Base-by-base conservation (phyloP, 2,888 invertebrate genomes). In the Megamerina dolium region DNA sequence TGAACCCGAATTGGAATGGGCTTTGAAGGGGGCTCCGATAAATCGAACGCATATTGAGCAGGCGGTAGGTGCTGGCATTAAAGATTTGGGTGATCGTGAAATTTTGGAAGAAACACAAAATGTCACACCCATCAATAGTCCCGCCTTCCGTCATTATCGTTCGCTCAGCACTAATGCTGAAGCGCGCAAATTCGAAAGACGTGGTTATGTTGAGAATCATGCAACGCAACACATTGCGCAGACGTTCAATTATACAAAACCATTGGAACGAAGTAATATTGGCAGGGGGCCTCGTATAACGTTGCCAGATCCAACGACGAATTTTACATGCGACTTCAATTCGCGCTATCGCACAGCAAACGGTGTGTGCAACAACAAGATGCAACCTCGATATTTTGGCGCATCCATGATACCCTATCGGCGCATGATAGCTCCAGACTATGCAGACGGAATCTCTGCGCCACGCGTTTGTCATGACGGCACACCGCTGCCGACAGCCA, bases 331-430 rank as follows among this genome's bases (percentile, higher is more conserved):
- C 44, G 54, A 62, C 9, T 63, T 64, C 19, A 63, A 63, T 45
- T 68, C 72, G 16, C 79, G 75, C 54, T 90, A 83, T 63, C 73
- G 90, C 14, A 75, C 75, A 1, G 74, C 78, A 27, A 82, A 87
- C 54, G 91, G 90, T 0, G 77, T 78, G 3, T 91, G 91, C 64
- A 91, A 91, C 63, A 87, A 85, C 64, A 64, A 81, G 45, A 56
- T 73, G 8, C 72, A 84, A 52, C 80, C 83, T 0, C 63, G 74
- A n/a, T 69, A 71, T 3, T 84, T 78, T 75, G 91, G 91, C 0
- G 80, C 82, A 0, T 77, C 85, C 0, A 80, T 82, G 62, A 79
- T 77, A n/a, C 83, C 87, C 0, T 90, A 85, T 56, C 75, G 84
- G 41, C 77, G 72, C 13, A 76, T 79, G n/a, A 63, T 90, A 5